These are phyloP conservation scores for Eledona agricola DNA, from an alignment of 2,888 invertebrate genomes.

Conservation along the genomic window DNA sequence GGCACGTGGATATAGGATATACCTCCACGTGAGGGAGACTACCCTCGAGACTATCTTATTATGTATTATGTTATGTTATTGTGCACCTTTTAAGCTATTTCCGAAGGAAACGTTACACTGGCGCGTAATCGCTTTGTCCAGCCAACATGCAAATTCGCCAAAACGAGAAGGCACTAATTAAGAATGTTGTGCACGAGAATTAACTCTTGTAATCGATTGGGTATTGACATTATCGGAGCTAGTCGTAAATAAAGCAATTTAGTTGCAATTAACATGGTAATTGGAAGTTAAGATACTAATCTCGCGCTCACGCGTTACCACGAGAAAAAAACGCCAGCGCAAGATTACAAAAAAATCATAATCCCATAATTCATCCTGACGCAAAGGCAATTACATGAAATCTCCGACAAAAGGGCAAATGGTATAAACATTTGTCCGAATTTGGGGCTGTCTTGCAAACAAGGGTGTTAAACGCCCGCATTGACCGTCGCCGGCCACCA, in stretches of 20 bases:
- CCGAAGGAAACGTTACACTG: slow-evolving; percentile 53
- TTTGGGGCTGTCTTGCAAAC: slow-evolving; percentile 60
- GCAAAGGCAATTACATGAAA: slow-evolving; percentile 25
- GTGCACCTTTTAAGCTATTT: slow-evolving; percentile 56
- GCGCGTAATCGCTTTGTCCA: slow-evolving; percentile 4
- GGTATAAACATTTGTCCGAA: slow-evolving; percentile 58
- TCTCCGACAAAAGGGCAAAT: slow-evolving; percentile 28
- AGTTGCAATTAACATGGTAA: slow-evolving; percentile 42
- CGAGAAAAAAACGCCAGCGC: background rate
- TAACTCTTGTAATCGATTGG: slow-evolving; percentile 27
- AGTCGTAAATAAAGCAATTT: slow-evolving; percentile 41
- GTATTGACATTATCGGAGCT: slow-evolving; percentile 33
- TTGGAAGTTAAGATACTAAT: slow-evolving; percentile 38
- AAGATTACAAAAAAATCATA: slow-evolving; percentile 4
- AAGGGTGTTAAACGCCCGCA: slow-evolving; percentile 60
- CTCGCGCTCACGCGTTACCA: slow-evolving; percentile 14
- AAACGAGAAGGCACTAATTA: slow-evolving; percentile 12
- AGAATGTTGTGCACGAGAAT: slow-evolving; percentile 19
- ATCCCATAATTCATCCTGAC: slow-evolving; percentile 31
- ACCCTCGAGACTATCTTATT: slow-evolving; percentile 57
- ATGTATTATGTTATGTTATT: slow-evolving; percentile 55
- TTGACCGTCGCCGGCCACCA: slow-evolving; percentile 59
- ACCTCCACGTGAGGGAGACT: slow-evolving; percentile 36
- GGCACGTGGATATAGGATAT: slow-evolving; percentile 58
- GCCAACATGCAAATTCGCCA: background rate